Base-by-base conservation (phyloP, 1,140 invertebrate species). In the Apocrypta bakeri region DNA sequence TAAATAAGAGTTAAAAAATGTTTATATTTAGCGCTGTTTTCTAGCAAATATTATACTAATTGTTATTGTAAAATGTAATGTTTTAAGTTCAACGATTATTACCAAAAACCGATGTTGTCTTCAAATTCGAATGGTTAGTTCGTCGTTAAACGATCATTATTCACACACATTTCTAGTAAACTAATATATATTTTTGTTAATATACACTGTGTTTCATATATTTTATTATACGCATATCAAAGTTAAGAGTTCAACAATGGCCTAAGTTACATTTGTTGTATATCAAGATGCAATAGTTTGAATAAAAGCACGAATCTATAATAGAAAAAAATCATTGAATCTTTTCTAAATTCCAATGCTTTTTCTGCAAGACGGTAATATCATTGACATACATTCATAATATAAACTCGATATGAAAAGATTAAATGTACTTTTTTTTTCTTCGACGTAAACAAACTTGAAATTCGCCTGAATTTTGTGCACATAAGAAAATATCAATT, bases 121-220 rank as follows among this genome's bases (percentile, higher is more conserved):
- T 56, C 48, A 56, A 56, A 56, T 56, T 21, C 7, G n/a, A 56
- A 56, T 21, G 48, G 7, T 56, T 56, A 56, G 48, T 56, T n/a
- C 6, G 2, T 6, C 17, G 48, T 56, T n/a, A 56, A 21, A 17
- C 21, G n/a, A 56, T 21, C 17, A 21, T 56, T 56, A 56, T 6
- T 56, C 17, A 56, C 14, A 0, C 7, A 6, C 27, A 27, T 24
- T 66, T n/a, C 24, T 66, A 9, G 14, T 29, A 61, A 68, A 29
- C 40, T 71, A 21, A 71, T n/a, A 64, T 71, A 79, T 79, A 71
- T 71, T 79, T 11, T 27, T 24, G 21, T 71, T n/a, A 17, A 56
- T 33, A 48, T 48, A 31, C 27, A 56, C 31, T 79, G 8, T 42
- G 25, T 79, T 56, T 14, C 1, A 66, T 14, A 25, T 66, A 25